Percentiles rank a stretch among this genome's conserved stretches.
Evolutionary conservation across 2,113 vertebrate genomes (phyloP).

Genomic region (Hemiprocne comata): DNA sequence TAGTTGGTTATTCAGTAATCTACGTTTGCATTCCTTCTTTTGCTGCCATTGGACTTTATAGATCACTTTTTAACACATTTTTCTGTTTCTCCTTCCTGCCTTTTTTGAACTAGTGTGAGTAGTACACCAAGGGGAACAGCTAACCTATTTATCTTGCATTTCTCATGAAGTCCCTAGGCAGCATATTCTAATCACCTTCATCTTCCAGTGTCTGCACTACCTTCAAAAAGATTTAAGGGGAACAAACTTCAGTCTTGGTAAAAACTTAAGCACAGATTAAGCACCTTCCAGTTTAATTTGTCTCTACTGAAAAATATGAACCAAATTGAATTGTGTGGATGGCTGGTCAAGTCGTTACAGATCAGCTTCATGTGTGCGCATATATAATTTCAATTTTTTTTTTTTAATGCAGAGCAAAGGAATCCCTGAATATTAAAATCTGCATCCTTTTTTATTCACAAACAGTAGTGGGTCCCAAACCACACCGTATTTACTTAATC

Average conservation of each 20-base stretch:
- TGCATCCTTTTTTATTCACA: not conserved
- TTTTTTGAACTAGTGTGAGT: not conserved
- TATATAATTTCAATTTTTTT: not conserved
- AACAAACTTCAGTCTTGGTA: not conserved
- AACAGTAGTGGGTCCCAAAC: not conserved
- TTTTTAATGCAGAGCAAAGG: not conserved
- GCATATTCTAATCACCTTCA: not conserved
- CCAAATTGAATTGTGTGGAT: not conserved
- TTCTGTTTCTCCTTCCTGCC: not conserved
- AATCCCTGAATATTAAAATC: not conserved
- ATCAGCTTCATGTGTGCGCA: not conserved
- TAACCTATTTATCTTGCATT: conserved; percentile 43
- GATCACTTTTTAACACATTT: not conserved
- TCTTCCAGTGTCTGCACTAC: not conserved
- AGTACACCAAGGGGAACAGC: not conserved
- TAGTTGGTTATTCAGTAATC: not conserved
- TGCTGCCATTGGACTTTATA: not conserved
- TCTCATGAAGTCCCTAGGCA: not conserved
- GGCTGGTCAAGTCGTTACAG: not conserved
- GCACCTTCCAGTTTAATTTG: not conserved
- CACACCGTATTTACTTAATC: not conserved
- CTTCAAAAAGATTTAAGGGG: not conserved
- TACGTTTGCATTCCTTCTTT: not conserved
- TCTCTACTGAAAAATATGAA: not conserved
- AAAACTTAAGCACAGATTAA: not conserved